These are phyloP conservation scores for Torymus tubicola DNA, from an alignment of 2,888 invertebrate genomes.

Conservation along the genomic window DNA sequence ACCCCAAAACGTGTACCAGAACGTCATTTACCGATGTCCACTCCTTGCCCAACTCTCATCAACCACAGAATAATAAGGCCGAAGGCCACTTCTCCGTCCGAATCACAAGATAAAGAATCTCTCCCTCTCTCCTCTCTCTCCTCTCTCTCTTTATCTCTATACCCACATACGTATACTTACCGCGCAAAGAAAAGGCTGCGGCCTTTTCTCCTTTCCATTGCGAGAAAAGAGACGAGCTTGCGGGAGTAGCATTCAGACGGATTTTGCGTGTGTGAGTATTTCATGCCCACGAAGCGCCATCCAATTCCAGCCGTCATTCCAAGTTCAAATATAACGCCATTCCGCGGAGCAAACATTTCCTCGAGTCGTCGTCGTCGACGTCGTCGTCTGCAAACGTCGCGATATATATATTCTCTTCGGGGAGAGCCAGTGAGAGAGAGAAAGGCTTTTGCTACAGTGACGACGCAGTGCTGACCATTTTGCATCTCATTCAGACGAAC, in stretches of 20 bases:
- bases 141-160: not conserved
- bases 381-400: constrained; percentile 44
- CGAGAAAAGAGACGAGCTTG: not conserved
- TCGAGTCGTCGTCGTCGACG: constrained; percentile 56
- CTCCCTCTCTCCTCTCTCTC: constrained; percentile 7
- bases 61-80: constrained; percentile 47
- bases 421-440: constrained; percentile 34
- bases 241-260: constrained; percentile 13
- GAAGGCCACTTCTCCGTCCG: constrained; percentile 57
- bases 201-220: constrained; percentile 9
- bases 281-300: constrained; percentile 61
- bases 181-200: constrained; percentile 31
- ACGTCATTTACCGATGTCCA: not conserved
- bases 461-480: constrained; percentile 73
- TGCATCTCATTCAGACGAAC: constrained; percentile 71
- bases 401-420: constrained; percentile 24
- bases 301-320: constrained; percentile 75
- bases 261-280: constrained; percentile 55
- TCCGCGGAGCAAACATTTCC: constrained; percentile 74
- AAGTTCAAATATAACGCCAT: constrained; percentile 75
- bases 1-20: too few species aligned
- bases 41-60: constrained; percentile 5
- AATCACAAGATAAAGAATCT: constrained; percentile 41
- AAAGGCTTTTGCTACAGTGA: constrained; percentile 47
- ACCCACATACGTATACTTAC: too few species aligned